These are phyloP conservation scores for Chaetura pelagica DNA, from an alignment of 2,113 vertebrate genomes.

Conservation along the genomic window DNA sequence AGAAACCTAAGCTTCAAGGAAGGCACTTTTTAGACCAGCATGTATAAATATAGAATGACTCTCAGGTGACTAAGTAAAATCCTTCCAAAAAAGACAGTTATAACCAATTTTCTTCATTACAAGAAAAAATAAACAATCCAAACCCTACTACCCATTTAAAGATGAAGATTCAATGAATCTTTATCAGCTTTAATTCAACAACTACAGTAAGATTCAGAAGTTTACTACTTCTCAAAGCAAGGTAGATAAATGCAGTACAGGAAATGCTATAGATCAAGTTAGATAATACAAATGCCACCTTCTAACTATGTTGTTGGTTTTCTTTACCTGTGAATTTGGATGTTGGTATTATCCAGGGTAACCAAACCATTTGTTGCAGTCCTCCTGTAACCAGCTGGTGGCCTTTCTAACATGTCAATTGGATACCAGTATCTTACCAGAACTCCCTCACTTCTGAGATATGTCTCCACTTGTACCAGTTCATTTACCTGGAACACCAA, in stretches of 20 bases:
- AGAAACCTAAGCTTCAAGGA: background rate
- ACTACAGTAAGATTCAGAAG: background rate
- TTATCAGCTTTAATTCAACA: background rate
- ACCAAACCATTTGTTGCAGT: slow-evolving; percentile 94
- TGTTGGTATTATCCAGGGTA: slow-evolving; percentile 94
- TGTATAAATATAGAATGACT: background rate
- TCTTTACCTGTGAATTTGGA: slow-evolving; percentile 94
- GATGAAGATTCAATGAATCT: background rate
- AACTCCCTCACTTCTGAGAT: slow-evolving; percentile 94
- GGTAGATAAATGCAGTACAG: background rate
- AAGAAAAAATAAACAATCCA: background rate
- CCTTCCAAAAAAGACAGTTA: background rate
- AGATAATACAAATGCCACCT: background rate
- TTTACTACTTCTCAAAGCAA: background rate
- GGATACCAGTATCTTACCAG: slow-evolving; percentile 98
- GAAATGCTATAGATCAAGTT: background rate
- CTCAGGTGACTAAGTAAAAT: background rate
- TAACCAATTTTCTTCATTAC: background rate
- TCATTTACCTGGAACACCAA: slow-evolving; percentile 87
- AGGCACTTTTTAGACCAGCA: background rate
- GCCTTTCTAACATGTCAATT: slow-evolving; percentile 95
- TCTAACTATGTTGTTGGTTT: background rate
- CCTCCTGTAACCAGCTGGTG: slow-evolving; percentile 91
- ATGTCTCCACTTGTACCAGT: slow-evolving; percentile 95
- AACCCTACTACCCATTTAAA: background rate